Evolutionary conservation across 2,888 invertebrate genomes (phyloP), one percentile per base, ranked within the genome.

Genomic region (Tineola bisselliella): DNA sequence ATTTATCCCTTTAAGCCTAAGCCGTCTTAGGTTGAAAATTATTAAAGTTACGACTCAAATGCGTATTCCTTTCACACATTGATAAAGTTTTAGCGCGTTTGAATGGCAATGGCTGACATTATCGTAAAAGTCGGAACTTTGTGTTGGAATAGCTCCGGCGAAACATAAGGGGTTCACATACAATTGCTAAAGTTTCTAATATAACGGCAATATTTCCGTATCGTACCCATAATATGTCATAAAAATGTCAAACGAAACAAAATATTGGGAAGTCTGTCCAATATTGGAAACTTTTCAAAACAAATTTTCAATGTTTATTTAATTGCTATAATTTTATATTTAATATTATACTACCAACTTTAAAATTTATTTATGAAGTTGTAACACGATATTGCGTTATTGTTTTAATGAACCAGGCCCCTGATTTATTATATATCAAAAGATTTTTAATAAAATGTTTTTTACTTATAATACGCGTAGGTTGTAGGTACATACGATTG

Each of bases 41-140:
- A 60, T 60, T 19, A 60, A 61, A 61, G 54, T 56, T 61, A 77
- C 75, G 77, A 77, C 73, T 73, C 72, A 67, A 77, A 77, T 77
- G 81, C 79, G 82, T 82, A 83, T 83, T 60, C 83, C 83, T 76
- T 79, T 77, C 78, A 76, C 82, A 79, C 84, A 84, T 82, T 83
- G 84, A 83, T 84, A 84, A 87, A 86, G 82, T 87, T 86, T 81
- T 77, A 80, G 79, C 84, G 79, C 76, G 82, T 84, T 82, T 82
- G 84, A 84, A 86, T 84, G 83, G 84, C 84, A 86, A 87, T 80
- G 84, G 81, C 83, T 81, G 84, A 80, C 84, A 86, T 87, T 86
- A 87, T 83, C 86, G 86, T 86, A 84, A 86, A 86, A 84, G 84
- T 80, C 74, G 81, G 74, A 84, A 86, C 82, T 87, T 84, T 81